A percentile compares a stretch with the other conserved stretches of the same genome.
Conservation (phyloP, 2,888 invertebrate species). For the Liposcelis brunnea region DNA sequence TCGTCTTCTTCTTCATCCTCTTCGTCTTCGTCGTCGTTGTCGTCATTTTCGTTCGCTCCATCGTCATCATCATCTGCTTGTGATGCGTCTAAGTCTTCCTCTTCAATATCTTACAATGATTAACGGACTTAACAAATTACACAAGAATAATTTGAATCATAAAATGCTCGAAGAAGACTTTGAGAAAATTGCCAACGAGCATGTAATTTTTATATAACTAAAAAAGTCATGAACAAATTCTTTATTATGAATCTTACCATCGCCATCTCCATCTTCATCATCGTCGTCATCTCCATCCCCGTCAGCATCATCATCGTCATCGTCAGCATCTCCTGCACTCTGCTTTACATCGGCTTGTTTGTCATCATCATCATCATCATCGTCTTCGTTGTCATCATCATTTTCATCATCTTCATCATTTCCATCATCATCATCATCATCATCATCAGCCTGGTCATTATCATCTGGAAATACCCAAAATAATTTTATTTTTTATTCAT, state of each 20-base stretch:
- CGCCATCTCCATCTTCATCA: constrained; percentile 22
- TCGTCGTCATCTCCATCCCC: constrained; percentile 17
- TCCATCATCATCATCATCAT: constrained; percentile 5
- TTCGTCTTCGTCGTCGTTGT: constrained; percentile 22
- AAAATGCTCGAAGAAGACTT: constrained; percentile 9
- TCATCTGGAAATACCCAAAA: constrained; percentile 8
- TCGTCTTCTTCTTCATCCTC: constrained; percentile 22
- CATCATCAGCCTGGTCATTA: no score
- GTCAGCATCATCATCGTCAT: constrained; percentile 8
- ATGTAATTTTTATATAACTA: no score
- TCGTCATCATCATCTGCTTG: constrained; percentile 11
- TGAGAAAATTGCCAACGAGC: no score
- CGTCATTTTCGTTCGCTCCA: constrained; percentile 17
- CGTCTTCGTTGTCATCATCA: constrained; percentile 7
- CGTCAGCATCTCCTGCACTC: constrained; percentile 12
- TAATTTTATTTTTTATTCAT: not conserved
- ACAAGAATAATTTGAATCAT: constrained; percentile 18
- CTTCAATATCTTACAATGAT: constrained; percentile 18
- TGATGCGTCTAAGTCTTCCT: constrained; percentile 19
- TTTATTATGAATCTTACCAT: constrained; percentile 19
- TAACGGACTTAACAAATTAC: no score
- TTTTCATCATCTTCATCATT: constrained; percentile 8
- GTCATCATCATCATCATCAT: constrained; percentile 8
- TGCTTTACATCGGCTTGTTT: constrained; percentile 10
- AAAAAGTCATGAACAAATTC: not conserved